These are phyloP conservation scores for Scaptomyza polygonia DNA, from an alignment of 2,888 invertebrate genomes.

Conservation along the genomic window DNA sequence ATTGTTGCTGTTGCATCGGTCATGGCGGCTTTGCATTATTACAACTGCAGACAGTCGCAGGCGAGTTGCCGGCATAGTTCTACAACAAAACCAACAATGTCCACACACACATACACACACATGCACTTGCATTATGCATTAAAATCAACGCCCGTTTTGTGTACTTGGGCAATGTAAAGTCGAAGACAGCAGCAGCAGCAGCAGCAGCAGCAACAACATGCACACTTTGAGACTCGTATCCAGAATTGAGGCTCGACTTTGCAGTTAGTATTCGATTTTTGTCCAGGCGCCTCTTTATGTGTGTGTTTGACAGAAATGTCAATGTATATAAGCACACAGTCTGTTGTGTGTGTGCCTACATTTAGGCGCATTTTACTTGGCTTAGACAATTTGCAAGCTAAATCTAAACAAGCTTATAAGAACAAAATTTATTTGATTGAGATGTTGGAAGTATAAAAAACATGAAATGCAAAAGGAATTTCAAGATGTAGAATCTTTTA, in stretches of 20 bases:
- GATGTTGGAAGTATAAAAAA: background rate
- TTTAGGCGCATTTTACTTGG: constrained; percentile 48
- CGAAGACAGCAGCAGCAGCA: constrained; percentile 62
- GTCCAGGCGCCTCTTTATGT: constrained; percentile 9
- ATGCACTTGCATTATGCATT: constrained; percentile 80
- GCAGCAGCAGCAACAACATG: constrained; percentile 39
- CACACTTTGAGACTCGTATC: background rate
- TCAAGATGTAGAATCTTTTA: background rate
- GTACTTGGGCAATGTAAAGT: constrained; percentile 59
- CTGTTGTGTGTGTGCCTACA: constrained; percentile 35
- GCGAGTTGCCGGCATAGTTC: constrained; percentile 49
- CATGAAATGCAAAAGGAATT: background rate
- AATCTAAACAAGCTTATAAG: constrained; percentile 10
- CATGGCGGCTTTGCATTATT: constrained; percentile 68
- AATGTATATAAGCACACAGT: constrained; percentile 35
- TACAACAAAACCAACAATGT: constrained; percentile 19
- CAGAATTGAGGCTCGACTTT: constrained; percentile 31
- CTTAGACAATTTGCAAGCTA: constrained; percentile 25
- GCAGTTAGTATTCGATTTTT: constrained; percentile 48
- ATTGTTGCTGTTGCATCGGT: constrained; percentile 57
- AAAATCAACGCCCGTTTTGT: constrained; percentile 81
- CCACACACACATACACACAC: constrained; percentile 13
- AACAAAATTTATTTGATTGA: background rate
- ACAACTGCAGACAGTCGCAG: constrained; percentile 65
- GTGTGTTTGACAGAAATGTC: constrained; percentile 32